These are phyloP conservation scores for Falco novaeseelandiae DNA, from an alignment of 2,797 vertebrate genomes.

Conservation along the genomic window DNA sequence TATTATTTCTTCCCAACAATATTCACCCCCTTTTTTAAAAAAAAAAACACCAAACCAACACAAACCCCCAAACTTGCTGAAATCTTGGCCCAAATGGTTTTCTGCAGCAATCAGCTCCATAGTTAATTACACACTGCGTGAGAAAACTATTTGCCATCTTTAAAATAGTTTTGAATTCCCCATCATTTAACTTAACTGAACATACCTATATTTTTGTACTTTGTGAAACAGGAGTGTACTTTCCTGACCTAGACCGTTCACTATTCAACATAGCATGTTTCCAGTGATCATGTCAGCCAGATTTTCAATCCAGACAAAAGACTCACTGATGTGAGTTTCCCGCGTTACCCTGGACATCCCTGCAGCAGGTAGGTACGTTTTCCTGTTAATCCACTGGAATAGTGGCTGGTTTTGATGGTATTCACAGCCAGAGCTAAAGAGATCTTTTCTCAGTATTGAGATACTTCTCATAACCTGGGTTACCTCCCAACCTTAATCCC, in stretches of 20 bases:
- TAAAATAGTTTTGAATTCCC: background rate
- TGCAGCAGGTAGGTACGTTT: background rate
- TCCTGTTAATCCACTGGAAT: background rate
- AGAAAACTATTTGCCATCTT: background rate
- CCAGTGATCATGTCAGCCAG: background rate
- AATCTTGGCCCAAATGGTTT: background rate
- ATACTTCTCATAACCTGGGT: background rate
- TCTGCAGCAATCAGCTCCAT: background rate
- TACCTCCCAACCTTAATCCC: background rate
- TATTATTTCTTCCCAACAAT: background rate
- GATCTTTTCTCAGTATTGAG: background rate
- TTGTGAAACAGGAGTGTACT: background rate
- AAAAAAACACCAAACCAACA: background rate
- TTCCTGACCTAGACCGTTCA: background rate
- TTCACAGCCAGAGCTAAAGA: background rate
- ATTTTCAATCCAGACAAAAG: background rate
- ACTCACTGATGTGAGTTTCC: background rate
- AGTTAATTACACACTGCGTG: background rate
- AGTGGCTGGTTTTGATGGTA: background rate
- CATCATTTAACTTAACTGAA: background rate
- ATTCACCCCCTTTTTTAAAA: background rate
- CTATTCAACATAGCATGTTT: background rate
- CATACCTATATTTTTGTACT: background rate
- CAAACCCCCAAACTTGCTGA: background rate
- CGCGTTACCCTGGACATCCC: background rate